Evolutionary conservation across 2,888 invertebrate genomes (phyloP), one percentile per base, ranked within the genome.

Genomic region (Lordiphosa fenestrarum): DNA sequence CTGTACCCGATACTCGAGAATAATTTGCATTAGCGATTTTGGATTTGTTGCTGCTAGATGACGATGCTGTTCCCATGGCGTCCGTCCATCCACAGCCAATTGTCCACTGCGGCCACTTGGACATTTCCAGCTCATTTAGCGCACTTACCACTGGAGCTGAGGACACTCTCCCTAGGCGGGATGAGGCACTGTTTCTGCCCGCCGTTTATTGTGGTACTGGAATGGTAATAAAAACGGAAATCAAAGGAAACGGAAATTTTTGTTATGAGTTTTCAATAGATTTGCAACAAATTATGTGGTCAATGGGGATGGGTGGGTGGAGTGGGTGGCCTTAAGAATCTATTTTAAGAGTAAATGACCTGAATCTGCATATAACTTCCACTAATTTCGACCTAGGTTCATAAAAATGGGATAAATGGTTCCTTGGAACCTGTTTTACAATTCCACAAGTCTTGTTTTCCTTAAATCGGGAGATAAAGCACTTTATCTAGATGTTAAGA

Each of bases 61-160:
- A 33, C 13, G 48, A 12, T 51, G 21, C 39, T 53, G 38, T 53
- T 39, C 19, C 37, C 41, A 53, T 23, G 56, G 49, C 49, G 48
- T 23, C 37, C 49, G 48, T 23, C 37, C 42, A 37, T 56, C 40
- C 44, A 48, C 56, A 19, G 44, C 33, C 35, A 40, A 35, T 53
- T 50, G n/a, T 21, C 56, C 63, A 54, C 53, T 65, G 53, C 55
- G 52, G 56, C 55, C 66, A 62, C 66, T 69, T 72, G 59, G 47
- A 57, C 57, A 66, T 55, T 82, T 76, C 78, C 82, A 73, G 83
- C 62, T 69, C 76, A 78, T 74, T 76, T 66, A 68, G 52, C 71
- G 59, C 55, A 50, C 48, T 70, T 52, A 12, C 49, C 49, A 42
- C 57, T 21, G 39, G 36, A 58, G 61, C 33, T 13, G 33, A 12